Percentiles rank a stretch among this genome's conserved stretches.
Evolutionary conservation across 2,113 vertebrate genomes (phyloP).

Genomic region (Cyanistes caeruleus): DNA sequence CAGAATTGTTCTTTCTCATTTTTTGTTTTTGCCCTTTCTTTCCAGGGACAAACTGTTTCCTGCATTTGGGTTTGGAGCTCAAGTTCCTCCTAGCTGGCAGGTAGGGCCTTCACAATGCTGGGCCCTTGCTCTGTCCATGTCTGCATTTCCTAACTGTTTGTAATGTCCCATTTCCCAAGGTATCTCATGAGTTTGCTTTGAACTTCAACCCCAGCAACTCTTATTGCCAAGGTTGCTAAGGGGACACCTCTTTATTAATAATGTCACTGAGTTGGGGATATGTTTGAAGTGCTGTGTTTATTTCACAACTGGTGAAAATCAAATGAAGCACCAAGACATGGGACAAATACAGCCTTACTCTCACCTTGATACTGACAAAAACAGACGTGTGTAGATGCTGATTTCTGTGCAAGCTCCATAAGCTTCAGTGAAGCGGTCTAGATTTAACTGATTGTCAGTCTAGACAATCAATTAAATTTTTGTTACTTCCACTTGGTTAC

Average conservation of each 20-base stretch:
- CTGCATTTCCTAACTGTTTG: neutral
- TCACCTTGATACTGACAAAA: neutral
- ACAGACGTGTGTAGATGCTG: neutral
- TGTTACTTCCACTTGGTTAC: neutral
- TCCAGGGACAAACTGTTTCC: slow-evolving; percentile 91
- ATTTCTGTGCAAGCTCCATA: neutral
- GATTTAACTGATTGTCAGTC: neutral
- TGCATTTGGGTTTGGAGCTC: slow-evolving; percentile 93
- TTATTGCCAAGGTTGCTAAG: slow-evolving; percentile 87
- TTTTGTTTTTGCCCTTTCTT: neutral
- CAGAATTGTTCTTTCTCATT: neutral
- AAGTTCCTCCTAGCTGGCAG: slow-evolving; percentile 89
- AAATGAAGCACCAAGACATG: neutral
- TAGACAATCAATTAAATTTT: neutral
- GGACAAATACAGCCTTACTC: neutral
- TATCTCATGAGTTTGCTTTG: slow-evolving; percentile 92
- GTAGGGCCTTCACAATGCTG: slow-evolving; percentile 48
- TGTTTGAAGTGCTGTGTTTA: neutral
- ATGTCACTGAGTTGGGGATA: neutral
- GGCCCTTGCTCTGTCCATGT: neutral
- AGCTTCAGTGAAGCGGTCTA: neutral
- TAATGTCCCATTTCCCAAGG: slow-evolving; percentile 76
- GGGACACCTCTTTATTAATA: neutral
- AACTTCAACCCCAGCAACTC: slow-evolving; percentile 90
- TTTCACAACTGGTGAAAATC: neutral